Evolutionary conservation across 2,888 invertebrate genomes (phyloP).

Genomic region (Drosophila quasianomalipes): DNA sequence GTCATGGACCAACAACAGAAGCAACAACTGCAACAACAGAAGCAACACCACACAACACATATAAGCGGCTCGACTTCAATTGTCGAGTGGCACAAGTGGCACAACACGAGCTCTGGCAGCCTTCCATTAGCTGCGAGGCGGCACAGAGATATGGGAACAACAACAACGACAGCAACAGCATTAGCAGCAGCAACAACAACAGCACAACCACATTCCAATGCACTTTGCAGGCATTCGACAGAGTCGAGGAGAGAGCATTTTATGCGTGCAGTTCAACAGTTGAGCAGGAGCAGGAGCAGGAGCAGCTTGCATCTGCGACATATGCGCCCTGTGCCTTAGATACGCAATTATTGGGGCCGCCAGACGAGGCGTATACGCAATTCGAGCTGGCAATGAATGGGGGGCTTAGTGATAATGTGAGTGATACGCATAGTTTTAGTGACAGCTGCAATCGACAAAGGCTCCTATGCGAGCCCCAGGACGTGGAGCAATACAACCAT

Average conservation of each 20-base stretch:
- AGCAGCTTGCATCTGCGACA: constrained; percentile 13
- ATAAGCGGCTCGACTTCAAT: constrained; percentile 55
- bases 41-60: constrained; percentile 33
- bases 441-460: constrained; percentile 37
- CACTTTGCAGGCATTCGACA: constrained; percentile 76
- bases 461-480: constrained; percentile 49
- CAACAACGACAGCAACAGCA: constrained; percentile 21
- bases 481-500: constrained; percentile 2
- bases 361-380: constrained; percentile 79
- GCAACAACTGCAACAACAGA: constrained; percentile 15
- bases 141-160: constrained; percentile 9
- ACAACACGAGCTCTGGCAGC: constrained; percentile 71
- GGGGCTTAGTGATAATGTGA: constrained; percentile 68
- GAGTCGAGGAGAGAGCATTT: constrained; percentile 59
- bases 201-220: constrained; percentile 81
- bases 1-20: constrained; percentile 81
- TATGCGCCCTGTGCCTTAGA: constrained; percentile 65
- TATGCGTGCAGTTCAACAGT: constrained; percentile 62
- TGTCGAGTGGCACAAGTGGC: constrained; percentile 73
- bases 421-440: constrained; percentile 67
- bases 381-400: constrained; percentile 82
- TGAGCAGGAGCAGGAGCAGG: constrained; percentile 18
- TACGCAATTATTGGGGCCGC: constrained; percentile 75
- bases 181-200: constrained; percentile 22
- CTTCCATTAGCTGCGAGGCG: constrained; percentile 74